Evolutionary conservation across 2,113 vertebrate species (phyloP), one percentile per base, ranked within the genome.

Genomic region (Anser cygnoides): DNA sequence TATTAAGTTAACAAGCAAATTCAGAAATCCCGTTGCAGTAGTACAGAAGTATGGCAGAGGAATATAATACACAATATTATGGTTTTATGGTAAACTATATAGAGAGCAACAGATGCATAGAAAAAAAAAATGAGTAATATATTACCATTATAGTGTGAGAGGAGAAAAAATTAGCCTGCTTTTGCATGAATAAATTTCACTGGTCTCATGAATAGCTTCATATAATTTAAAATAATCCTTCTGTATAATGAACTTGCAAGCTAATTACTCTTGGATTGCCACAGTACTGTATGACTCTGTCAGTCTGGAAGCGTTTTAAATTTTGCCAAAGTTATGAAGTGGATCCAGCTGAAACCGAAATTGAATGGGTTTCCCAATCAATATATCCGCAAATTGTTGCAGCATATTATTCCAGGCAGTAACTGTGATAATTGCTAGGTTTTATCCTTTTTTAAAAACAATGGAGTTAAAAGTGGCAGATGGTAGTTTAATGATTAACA

Each of bases 401-500:
- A 46, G 31, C 15, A 7, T 82, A 19, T 43, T 76, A 55, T 89
- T 84, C 35, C 41, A 81, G 52, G 18, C 43, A 35, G 9, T 75
- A 70, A 62, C 66, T 73, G 29, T 43, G 70, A 58, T 79, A 78
- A 35, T 71, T 90, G 18, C 61, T 90, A 78, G 35, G 46, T 87
- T 80, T 87, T 91, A 91, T 72, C 37, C 62, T 62, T 84, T 89
- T 66, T 70, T 50, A 13, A 50, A 90, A 92, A 92, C 73, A 83
- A 84, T 70, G 6, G 70, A 82, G 58, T 80, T 94, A 55, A 75
- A 95, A 96, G 62, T 31, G 79, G 84, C 84, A 92, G 87, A 84
- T 95, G 87, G 71, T 73, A 90, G 94, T 90, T 90, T 84, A 89
- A 87, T 94, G 84, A 92, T 95, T 93, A 96, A 84, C 58, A 65